These are phyloP conservation scores for Sciaenops ocellatus DNA, from an alignment of 2,797 vertebrate species.

Conservation along the genomic window DNA sequence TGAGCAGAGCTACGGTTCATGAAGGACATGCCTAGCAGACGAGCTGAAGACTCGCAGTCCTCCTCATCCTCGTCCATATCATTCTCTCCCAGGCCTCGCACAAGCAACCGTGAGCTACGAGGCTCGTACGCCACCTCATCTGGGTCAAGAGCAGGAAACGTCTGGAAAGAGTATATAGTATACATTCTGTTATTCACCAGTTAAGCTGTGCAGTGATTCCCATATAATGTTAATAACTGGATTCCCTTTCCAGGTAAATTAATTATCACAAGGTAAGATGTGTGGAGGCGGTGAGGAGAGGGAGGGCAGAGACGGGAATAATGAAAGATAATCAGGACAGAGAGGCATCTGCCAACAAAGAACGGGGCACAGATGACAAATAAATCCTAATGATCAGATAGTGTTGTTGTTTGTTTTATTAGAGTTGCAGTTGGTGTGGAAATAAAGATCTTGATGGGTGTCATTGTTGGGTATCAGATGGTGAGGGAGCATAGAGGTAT, in stretches of 20 bases:
- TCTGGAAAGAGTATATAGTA: conserved; percentile 51
- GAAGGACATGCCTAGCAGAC: conserved; percentile 97
- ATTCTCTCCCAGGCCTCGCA: conserved; percentile 94
- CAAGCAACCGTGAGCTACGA: conserved; percentile 92
- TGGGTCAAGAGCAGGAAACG: conserved; percentile 88
- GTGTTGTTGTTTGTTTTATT: background rate
- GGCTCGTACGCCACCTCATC: conserved; percentile 94
- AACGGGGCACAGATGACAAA: background rate
- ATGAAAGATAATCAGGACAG: conserved; percentile 4
- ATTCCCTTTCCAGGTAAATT: conserved; percentile 10
- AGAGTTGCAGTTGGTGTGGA: background rate
- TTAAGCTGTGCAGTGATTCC: conserved; percentile 12
- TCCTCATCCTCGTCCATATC: conserved; percentile 97
- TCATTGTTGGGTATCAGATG: background rate
- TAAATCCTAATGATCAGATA: background rate
- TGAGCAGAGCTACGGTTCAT: conserved; percentile 95
- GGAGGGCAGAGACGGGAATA: conserved; percentile 17
- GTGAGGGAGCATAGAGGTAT: background rate
- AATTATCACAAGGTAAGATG: conserved; percentile 18
- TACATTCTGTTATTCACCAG: conserved; percentile 11
- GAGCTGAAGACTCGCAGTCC: conserved; percentile 96
- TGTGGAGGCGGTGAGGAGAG: conserved; percentile 6
- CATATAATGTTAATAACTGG: background rate
- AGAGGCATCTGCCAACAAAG: background rate
- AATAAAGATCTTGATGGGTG: background rate